Evolutionary conservation across 2,888 invertebrate genomes (phyloP), one percentile per base, ranked within the genome.

Genomic region (Octonoba sinensis): DNA sequence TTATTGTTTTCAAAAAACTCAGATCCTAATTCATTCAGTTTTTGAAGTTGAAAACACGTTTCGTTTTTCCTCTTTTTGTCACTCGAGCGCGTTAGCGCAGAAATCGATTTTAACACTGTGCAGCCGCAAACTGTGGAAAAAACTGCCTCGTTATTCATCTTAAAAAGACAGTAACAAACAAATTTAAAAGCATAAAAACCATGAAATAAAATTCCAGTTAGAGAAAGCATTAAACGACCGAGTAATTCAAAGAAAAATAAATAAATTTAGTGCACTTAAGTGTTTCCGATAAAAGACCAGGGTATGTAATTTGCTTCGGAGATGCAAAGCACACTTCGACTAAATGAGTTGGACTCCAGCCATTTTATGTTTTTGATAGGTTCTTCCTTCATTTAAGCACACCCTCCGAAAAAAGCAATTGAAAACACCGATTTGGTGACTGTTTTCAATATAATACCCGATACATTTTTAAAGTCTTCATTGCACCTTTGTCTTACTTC

Each of bases 301-400:
- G 67, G 24, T 59, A 51, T 67, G 66, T 75, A 66, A 75, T 75
- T 75, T 75, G 66, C 54, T 75, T 75, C 44, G 20, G 57, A 57
- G 57, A 75, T 66, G 66, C 47, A 65, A 60, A 69, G 69, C 24
- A 22, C 64, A 44, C 46, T 64, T 64, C 65, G 65, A 56, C 69
- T 54, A 69, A 76, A 76, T 69, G 69, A 76, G 69, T 76, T 76
- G 76, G 76, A 76, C 59, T 60, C 27, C 22, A 47, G 76, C 69
- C 76, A 76, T 69, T 60, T 76, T 51, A 54, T 62, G 54, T 62
- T 69, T 51, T 62, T 60, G 51, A 60, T 62, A 62, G 36, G 36
- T 36, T 51, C 44, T 69, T 24, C 47, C 44, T 72, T 72, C 47
- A 51, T 16, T 44, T 18, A 62, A 36, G 46, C 44, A 62, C n/a